A percentile compares a stretch with the other conserved stretches of the same genome.
Conservation (phyloP, 2,888 invertebrate genomes). For the Cepaea hortensis region DNA sequence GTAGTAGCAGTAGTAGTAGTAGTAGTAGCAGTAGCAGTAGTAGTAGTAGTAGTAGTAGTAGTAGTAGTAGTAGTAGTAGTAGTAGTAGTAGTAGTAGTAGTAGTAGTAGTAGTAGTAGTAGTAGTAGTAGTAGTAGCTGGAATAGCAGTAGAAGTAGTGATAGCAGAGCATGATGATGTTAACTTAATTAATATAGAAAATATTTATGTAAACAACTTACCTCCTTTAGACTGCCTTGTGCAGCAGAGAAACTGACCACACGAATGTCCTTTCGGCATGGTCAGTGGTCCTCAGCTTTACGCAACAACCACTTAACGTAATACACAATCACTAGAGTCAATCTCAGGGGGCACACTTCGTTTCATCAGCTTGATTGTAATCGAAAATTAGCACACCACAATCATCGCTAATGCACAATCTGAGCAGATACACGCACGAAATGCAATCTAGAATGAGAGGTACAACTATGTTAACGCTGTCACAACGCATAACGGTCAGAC, state of each 20-base stretch:
- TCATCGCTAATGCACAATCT: no score
- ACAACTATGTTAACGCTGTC: no score
- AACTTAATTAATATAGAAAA: no score
- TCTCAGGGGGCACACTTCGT: no score
- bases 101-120: constrained; percentile 4
- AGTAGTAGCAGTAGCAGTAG: neutral
- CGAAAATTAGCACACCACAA: no score
- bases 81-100: neutral
- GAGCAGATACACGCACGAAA: no score
- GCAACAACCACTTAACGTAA: neutral
- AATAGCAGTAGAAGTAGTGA: neutral
- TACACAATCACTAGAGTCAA: neutral
- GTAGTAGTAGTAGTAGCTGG: neutral
- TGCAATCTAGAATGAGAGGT: no score
- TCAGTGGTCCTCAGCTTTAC: neutral
- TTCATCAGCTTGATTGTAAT: no score
- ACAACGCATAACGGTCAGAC: no score
- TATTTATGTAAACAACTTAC: neutral
- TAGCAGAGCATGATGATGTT: no score
- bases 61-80: neutral
- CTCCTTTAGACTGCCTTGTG: neutral
- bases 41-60: neutral
- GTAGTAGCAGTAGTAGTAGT: neutral
- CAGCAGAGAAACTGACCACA: constrained; percentile 4
- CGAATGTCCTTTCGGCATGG: neutral